These are phyloP conservation scores for Ostrea denselamellosa DNA, from an alignment of 1,140 invertebrate genomes.

Conservation along the genomic window DNA sequence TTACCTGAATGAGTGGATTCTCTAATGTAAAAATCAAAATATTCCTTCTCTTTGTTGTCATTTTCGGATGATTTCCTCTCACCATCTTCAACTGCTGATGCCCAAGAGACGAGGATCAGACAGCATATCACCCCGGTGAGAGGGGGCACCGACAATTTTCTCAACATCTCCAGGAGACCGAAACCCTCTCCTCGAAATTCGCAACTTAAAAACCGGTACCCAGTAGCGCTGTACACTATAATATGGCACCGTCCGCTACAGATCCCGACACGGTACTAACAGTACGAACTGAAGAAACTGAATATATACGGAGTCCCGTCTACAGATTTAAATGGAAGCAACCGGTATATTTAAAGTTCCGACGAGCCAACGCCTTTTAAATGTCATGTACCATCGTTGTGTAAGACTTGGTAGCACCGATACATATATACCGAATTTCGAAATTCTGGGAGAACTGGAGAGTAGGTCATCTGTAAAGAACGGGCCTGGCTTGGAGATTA, in stretches of 20 bases:
- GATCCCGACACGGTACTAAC: background rate
- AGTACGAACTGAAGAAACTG: background rate
- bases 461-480: background rate
- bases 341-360: background rate
- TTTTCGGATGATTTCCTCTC: background rate
- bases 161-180: background rate
- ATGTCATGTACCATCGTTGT: background rate
- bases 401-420: background rate
- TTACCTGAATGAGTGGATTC: slow-evolving; percentile 14
- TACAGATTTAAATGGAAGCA: background rate
- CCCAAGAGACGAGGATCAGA: background rate
- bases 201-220: background rate
- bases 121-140: background rate
- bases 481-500: background rate
- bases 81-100: background rate
- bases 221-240: background rate
- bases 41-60: background rate
- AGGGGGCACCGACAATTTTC: background rate
- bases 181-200: background rate
- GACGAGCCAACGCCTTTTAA: background rate
- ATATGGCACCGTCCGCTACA: background rate
- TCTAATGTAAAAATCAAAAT: slow-evolving; percentile 6
- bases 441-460: background rate
- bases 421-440: background rate
- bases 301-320: background rate